These are phyloP conservation scores for Varecia variegata DNA, from an alignment of 2,797 vertebrate species.

Conservation along the genomic window DNA sequence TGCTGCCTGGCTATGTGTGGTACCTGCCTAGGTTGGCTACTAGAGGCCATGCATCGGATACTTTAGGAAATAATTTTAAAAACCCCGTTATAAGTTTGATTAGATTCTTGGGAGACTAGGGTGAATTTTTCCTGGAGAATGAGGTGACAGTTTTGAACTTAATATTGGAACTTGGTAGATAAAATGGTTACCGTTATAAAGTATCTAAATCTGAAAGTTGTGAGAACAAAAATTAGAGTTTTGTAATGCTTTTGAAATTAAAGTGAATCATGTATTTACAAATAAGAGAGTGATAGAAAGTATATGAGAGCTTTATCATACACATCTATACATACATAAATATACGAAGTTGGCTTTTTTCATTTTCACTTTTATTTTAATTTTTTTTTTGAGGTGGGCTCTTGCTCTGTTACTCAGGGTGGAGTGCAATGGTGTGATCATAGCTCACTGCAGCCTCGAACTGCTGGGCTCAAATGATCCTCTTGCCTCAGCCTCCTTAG, in stretches of 20 bases:
- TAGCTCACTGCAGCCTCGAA: not conserved
- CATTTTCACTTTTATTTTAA: not conserved
- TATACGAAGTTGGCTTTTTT: slow-evolving; percentile 17
- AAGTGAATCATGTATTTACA: slow-evolving; percentile 29
- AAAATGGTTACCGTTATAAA: not conserved
- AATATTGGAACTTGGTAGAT: not conserved
- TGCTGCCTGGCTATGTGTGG: not conserved
- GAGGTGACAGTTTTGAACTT: slow-evolving; percentile 19
- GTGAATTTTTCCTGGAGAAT: slow-evolving; percentile 33
- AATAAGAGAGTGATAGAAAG: not conserved
- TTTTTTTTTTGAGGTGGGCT: not conserved
- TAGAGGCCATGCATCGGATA: not conserved
- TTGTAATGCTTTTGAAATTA: slow-evolving; percentile 53
- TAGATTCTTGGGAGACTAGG: not conserved
- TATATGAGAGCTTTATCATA: not conserved
- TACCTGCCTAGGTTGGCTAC: not conserved
- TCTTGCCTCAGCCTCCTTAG: not conserved
- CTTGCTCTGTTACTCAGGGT: not conserved
- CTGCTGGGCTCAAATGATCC: not conserved
- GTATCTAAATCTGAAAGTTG: slow-evolving; percentile 23
- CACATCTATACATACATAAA: not conserved
- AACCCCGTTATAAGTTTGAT: not conserved
- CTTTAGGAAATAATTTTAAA: slow-evolving; percentile 44
- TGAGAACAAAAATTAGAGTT: slow-evolving; percentile 38
- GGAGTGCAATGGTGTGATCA: not conserved